A percentile compares a stretch with the other conserved stretches of the same genome.
Evolutionary conservation across 2,797 vertebrate genomes (phyloP).

Genomic region (Cryptoprocta ferox): DNA sequence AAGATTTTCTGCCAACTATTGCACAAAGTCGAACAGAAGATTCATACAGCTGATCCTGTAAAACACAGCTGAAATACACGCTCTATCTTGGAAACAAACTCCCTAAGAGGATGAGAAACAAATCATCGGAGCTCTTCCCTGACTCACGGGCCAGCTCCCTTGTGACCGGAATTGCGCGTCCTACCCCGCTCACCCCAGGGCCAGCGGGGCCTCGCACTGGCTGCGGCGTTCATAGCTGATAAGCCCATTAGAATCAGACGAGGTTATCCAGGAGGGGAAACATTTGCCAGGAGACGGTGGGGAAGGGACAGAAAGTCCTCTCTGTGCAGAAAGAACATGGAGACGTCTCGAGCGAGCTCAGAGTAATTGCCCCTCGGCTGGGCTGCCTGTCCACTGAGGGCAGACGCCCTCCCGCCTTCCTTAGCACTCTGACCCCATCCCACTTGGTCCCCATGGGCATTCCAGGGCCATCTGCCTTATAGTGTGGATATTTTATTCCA

Average conservation of each 20-base stretch:
- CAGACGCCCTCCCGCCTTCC: neutral
- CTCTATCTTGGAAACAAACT: neutral
- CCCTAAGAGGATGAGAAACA: neutral
- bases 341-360: fast-evolving
- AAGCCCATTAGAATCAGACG: neutral
- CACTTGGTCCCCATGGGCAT: neutral
- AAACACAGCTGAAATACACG: neutral
- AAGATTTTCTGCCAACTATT: neutral
- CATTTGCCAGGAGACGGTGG: neutral
- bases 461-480: no score
- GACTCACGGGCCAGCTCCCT: fast-evolving
- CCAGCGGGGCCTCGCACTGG: fast-evolving
- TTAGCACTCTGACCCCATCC: fast-evolving
- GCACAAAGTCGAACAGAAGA: neutral
- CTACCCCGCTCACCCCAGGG: no score
- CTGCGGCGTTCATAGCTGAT: neutral
- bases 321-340: neutral
- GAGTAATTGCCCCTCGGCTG: neutral
- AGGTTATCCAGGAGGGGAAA: neutral
- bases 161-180: neutral
- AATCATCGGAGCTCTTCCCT: neutral
- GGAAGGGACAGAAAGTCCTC: neutral
- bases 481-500: neutral
- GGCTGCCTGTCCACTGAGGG: neutral
- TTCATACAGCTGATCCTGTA: neutral